These are phyloP conservation scores for Alca torda DNA, from an alignment of 2,797 vertebrate species.

Conservation along the genomic window DNA sequence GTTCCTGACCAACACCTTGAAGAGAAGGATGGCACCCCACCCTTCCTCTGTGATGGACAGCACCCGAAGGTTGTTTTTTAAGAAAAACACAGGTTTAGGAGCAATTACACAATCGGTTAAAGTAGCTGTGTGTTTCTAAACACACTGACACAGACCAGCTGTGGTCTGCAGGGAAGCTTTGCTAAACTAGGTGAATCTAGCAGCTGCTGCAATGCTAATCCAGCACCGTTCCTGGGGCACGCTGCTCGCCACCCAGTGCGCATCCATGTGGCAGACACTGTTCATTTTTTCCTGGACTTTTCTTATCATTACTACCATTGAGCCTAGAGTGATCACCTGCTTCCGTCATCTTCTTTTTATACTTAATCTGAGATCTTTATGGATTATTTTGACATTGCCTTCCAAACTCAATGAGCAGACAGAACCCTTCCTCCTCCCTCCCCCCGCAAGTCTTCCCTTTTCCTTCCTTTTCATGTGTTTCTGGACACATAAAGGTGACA, in stretches of 20 bases:
- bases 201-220: constrained; percentile 27
- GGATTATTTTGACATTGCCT: neutral
- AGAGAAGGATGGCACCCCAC: neutral
- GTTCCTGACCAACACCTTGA: neutral
- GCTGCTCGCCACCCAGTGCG: fast-evolving
- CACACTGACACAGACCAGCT: neutral
- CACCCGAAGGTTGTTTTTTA: neutral
- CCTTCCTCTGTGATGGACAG: neutral
- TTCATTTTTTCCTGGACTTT: neutral
- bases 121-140: neutral
- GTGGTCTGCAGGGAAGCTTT: neutral
- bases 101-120: neutral
- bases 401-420: neutral
- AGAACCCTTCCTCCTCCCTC: neutral
- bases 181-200: neutral
- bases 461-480: neutral
- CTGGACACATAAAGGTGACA: neutral
- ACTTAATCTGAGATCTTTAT: neutral
- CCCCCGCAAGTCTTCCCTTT: neutral
- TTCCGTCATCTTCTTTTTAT: neutral
- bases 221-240: neutral
- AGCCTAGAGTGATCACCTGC: neutral
- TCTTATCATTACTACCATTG: fast-evolving
- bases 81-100: neutral
- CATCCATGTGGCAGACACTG: fast-evolving